phyloP scores from a whole-genome alignment of 2,888 invertebrate species.

The Schizotus pectinicornis region DNA sequence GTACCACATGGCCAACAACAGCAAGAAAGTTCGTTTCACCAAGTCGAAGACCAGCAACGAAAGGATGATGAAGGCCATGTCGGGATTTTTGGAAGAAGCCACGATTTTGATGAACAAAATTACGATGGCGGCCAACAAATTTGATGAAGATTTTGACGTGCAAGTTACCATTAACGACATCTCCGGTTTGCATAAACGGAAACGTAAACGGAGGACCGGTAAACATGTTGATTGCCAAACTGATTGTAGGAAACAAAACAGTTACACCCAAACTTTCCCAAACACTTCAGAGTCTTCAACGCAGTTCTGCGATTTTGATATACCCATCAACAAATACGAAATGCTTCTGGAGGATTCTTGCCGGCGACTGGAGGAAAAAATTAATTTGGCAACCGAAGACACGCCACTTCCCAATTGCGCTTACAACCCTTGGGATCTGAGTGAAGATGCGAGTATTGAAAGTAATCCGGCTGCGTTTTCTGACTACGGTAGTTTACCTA shows the following conservation, averaged over 20 bases:
- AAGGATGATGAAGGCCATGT: slow-evolving; percentile 53
- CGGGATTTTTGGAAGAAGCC: slow-evolving; percentile 57
- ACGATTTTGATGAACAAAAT: slow-evolving; percentile 55
- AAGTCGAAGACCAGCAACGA: slow-evolving; percentile 33
- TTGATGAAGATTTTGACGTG: slow-evolving; percentile 48
- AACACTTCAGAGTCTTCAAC: slow-evolving; percentile 28
- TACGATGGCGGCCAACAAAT: slow-evolving; percentile 40
- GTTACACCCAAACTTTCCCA: slow-evolving; percentile 41
- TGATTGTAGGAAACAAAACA: slow-evolving; percentile 7
- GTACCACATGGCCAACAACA: slow-evolving; percentile 40
- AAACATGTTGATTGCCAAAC: slow-evolving; percentile 16
- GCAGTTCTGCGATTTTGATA: slow-evolving; percentile 33
- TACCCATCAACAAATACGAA: slow-evolving; percentile 54
- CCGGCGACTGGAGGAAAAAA: slow-evolving; percentile 50
- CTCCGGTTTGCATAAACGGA: slow-evolving; percentile 31
- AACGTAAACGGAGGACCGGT: slow-evolving; percentile 22
- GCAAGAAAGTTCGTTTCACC: slow-evolving; percentile 47
- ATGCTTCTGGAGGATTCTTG: slow-evolving; percentile 52
- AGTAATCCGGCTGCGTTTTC: slow-evolving; percentile 52
- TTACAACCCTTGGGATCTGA: slow-evolving; percentile 37
- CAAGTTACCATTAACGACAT: slow-evolving; percentile 51
- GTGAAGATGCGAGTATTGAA: slow-evolving; percentile 53
- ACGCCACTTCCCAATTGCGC: not conserved
- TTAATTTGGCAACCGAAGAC: slow-evolving; percentile 33
- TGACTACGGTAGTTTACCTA: slow-evolving; percentile 56